Evolutionary conservation across 2,113 vertebrate species (phyloP).

Genomic region (Lepus timidus): DNA sequence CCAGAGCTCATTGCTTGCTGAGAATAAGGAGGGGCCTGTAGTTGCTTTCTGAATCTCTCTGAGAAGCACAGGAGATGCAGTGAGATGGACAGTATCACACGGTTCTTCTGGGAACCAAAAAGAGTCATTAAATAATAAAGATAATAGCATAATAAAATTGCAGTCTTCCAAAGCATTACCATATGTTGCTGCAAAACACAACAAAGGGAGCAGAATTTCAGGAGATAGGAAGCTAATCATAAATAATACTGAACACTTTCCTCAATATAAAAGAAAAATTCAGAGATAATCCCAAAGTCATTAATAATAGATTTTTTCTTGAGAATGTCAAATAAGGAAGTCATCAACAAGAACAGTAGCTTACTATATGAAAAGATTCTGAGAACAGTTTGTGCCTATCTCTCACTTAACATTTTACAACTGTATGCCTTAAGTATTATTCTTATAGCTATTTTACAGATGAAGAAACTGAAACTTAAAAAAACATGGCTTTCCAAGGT

Average conservation of each 20-base stretch:
- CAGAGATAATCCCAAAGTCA: neutral
- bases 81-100: neutral
- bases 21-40: neutral
- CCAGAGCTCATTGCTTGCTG: neutral
- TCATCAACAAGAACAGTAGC: constrained; percentile 2
- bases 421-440: neutral
- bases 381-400: neutral
- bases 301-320: neutral
- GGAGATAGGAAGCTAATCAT: constrained; percentile 5
- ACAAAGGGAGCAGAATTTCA: constrained; percentile 12
- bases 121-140: constrained; percentile 27
- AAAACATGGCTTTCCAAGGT: neutral
- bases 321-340: constrained; percentile 12
- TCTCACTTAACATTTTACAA: constrained; percentile 6
- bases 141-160: neutral
- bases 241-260: constrained; percentile 30
- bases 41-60: neutral
- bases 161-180: neutral
- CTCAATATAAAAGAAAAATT: constrained; percentile 42
- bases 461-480: neutral
- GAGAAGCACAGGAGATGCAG: neutral
- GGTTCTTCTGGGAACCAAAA: neutral
- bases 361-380: constrained; percentile 32
- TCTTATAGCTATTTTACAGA: constrained; percentile 13
- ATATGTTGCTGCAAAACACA: constrained; percentile 3